phyloP scores from a whole-genome alignment of 1,140 invertebrate genomes.

The Panonychus citri region DNA sequence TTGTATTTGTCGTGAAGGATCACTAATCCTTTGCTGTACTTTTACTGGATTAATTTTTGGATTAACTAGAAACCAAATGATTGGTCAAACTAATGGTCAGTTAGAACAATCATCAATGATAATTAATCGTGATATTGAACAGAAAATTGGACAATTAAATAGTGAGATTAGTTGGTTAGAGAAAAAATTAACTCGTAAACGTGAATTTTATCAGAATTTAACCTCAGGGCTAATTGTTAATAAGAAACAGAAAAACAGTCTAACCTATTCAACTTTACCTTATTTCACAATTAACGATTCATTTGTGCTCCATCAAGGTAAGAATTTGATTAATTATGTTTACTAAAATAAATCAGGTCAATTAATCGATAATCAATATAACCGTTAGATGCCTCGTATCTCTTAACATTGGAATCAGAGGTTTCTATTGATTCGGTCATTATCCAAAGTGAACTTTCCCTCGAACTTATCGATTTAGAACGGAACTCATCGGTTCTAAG shows the following conservation, averaged over 20 bases:
- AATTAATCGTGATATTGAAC: neutral
- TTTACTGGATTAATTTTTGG: slow-evolving; percentile 13
- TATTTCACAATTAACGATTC: slow-evolving; percentile 45
- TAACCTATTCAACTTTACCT: slow-evolving; percentile 40
- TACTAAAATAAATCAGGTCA: neutral
- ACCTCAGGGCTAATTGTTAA: neutral
- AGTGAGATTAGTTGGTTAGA: slow-evolving; percentile 49
- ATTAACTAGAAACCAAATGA: slow-evolving; percentile 6
- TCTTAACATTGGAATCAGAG: slow-evolving; percentile 49
- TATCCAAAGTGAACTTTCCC: slow-evolving; percentile 52
- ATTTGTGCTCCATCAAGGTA: slow-evolving; percentile 14
- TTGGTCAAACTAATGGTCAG: neutral
- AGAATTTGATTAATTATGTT: slow-evolving; percentile 26
- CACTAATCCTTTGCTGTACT: slow-evolving; percentile 14
- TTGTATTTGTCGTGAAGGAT: slow-evolving; percentile 43
- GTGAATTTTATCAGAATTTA: slow-evolving; percentile 38
- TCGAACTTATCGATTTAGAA: slow-evolving; percentile 59
- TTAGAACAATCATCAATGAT: neutral
- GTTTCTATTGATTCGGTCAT: slow-evolving; percentile 62
- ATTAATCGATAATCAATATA: slow-evolving; percentile 25
- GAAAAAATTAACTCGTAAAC: slow-evolving; percentile 36
- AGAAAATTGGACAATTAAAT: slow-evolving; percentile 22
- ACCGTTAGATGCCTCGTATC: slow-evolving; percentile 42
- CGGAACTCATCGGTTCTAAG: slow-evolving; percentile 67
- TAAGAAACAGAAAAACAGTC: slow-evolving; percentile 16